Evolutionary conservation across 2,888 invertebrate genomes (phyloP).

Genomic region (Mystacides longicornis): DNA sequence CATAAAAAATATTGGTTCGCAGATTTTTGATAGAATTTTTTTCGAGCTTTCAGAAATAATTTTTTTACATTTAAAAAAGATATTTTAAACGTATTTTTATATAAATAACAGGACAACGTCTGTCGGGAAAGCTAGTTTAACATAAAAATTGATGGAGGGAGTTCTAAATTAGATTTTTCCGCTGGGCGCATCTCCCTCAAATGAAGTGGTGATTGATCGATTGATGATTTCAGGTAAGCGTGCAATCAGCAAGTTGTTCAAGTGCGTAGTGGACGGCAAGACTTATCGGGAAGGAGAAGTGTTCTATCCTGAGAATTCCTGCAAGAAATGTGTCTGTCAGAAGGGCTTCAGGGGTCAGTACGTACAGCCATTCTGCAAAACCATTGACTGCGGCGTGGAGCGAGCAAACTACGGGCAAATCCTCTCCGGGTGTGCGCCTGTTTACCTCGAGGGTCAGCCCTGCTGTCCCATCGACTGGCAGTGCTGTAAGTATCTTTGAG

Average conservation of each 20-base stretch:
- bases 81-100: too few species aligned
- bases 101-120: too few species aligned
- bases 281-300: constrained; percentile 43
- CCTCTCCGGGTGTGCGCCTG: constrained; percentile 42
- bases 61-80: too few species aligned
- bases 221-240: constrained; percentile 28
- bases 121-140: too few species aligned
- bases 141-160: too few species aligned
- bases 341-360: constrained; percentile 35
- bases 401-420: constrained; percentile 40
- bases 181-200: too few species aligned
- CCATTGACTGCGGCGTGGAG: constrained; percentile 45
- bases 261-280: constrained; percentile 42
- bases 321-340: constrained; percentile 44
- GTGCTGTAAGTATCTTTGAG: constrained; percentile 51
- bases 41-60: too few species aligned
- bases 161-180: too few species aligned
- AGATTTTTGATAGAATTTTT: too few species aligned
- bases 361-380: constrained; percentile 37
- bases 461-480: constrained; percentile 45
- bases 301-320: constrained; percentile 40
- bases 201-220: too few species aligned
- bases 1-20: too few species aligned
- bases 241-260: constrained; percentile 38
- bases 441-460: constrained; percentile 36